These are phyloP conservation scores for Sardina pilchardus DNA, from an alignment of 2,113 vertebrate species.

Conservation along the genomic window DNA sequence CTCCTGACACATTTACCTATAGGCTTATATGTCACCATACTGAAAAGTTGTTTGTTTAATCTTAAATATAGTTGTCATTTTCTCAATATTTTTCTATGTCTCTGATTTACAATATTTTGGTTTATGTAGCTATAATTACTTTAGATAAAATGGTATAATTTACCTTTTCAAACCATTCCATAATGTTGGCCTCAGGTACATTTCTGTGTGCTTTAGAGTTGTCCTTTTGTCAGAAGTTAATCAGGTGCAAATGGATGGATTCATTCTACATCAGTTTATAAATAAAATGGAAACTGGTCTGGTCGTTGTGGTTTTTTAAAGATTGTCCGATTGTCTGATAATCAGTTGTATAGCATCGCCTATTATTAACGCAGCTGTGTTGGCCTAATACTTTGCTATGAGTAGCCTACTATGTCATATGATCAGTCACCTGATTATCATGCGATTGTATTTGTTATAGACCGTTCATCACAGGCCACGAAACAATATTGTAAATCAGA, in stretches of 20 bases:
- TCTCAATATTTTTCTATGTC: slow-evolving; percentile 26
- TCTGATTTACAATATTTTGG: background rate
- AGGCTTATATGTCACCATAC: slow-evolving; percentile 38
- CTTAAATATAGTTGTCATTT: slow-evolving; percentile 48
- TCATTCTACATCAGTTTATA: slow-evolving; percentile 9
- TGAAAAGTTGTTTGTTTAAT: slow-evolving; percentile 36
- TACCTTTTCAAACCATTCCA: background rate
- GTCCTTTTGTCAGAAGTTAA: background rate
- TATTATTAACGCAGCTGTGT: too few species aligned
- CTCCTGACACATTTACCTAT: slow-evolving; percentile 40
- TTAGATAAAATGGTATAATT: background rate
- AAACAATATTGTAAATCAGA: background rate
- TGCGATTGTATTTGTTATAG: background rate
- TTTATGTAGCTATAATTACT: background rate
- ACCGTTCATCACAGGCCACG: background rate
- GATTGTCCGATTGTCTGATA: too few species aligned
- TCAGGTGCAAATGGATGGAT: background rate
- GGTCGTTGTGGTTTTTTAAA: background rate
- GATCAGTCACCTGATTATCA: slow-evolving; percentile 50
- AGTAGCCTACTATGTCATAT: slow-evolving; percentile 34
- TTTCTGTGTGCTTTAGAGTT: slow-evolving; percentile 4
- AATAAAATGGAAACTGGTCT: background rate
- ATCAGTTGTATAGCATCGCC: too few species aligned
- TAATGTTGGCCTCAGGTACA: slow-evolving; percentile 14
- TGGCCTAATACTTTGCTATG: too few species aligned